Evolutionary conservation across 2,113 vertebrate species (phyloP).

Genomic region (Paratilapia polleni): DNA sequence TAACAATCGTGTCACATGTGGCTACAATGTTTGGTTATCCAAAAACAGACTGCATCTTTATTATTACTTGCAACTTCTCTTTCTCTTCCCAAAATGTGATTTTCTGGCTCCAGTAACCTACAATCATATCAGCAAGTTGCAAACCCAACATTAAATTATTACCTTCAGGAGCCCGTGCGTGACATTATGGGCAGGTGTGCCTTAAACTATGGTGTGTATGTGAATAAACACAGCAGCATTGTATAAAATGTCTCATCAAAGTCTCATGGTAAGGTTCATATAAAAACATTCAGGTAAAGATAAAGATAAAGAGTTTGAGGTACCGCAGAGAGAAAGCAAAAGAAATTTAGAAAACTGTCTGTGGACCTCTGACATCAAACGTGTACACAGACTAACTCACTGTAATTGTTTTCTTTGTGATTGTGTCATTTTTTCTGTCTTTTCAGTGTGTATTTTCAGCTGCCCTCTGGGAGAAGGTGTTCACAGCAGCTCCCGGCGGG

Average conservation of each 20-base stretch:
- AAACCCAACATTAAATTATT: too few relatives aligned
- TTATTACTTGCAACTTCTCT: too few relatives aligned
- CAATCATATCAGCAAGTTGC: too few relatives aligned
- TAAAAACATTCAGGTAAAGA: neutral
- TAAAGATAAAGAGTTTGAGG: neutral
- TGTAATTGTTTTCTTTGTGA: constrained; percentile 58
- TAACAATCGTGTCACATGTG: too few relatives aligned
- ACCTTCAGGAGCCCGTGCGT: too few relatives aligned
- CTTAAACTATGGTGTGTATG: neutral
- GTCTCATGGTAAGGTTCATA: neutral
- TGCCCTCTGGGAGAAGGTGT: constrained; percentile 55
- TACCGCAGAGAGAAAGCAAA: neutral
- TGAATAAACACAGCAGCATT: too few relatives aligned
- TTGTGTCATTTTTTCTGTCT: constrained; percentile 16
- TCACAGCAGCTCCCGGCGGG: constrained; percentile 49
- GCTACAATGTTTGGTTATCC: too few relatives aligned
- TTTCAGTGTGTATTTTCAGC: constrained; percentile 31
- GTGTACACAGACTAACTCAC: neutral
- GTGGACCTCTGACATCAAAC: neutral
- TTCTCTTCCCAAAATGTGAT: too few relatives aligned
- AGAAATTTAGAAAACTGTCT: constrained; percentile 23
- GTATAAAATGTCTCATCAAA: too few relatives aligned
- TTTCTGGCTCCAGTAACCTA: too few relatives aligned
- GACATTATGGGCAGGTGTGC: neutral
- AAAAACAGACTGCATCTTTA: too few relatives aligned